A percentile compares a stretch with the other conserved stretches of the same genome.
phyloP scores from a whole-genome alignment of 2,797 vertebrate species.

The Scolopax rusticola region DNA sequence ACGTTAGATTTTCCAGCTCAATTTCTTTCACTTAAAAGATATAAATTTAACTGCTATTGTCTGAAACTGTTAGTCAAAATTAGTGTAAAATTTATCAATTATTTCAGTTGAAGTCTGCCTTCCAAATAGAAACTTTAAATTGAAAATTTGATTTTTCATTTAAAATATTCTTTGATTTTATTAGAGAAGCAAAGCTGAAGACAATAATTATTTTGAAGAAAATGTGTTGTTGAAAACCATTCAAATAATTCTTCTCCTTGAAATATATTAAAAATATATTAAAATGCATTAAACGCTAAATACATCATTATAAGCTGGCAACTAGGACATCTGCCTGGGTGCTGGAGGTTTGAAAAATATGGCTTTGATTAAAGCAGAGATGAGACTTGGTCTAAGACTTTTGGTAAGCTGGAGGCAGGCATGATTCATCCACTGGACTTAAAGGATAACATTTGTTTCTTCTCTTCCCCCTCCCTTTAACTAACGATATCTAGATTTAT shows the following conservation, averaged over 20 bases:
- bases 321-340: neutral
- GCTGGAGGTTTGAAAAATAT: neutral
- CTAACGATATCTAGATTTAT: neutral
- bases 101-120: neutral
- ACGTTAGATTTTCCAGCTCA: neutral
- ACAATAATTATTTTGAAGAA: neutral
- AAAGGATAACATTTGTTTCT: neutral
- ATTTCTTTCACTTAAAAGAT: neutral
- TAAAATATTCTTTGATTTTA: neutral
- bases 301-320: neutral
- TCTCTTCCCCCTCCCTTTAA: neutral
- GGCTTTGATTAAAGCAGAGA: neutral
- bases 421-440: neutral
- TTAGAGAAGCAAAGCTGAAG: neutral
- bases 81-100: neutral
- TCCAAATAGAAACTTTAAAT: neutral
- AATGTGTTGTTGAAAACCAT: fast-evolving
- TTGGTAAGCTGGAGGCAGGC: neutral
- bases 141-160: neutral
- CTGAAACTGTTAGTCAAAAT: neutral
- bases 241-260: neutral
- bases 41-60: neutral
- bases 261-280: neutral
- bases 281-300: too few species aligned
- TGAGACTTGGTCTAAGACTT: neutral